Evolutionary conservation across 1,140 invertebrate species (phyloP).

Genomic region (Scaptomyza hsui): DNA sequence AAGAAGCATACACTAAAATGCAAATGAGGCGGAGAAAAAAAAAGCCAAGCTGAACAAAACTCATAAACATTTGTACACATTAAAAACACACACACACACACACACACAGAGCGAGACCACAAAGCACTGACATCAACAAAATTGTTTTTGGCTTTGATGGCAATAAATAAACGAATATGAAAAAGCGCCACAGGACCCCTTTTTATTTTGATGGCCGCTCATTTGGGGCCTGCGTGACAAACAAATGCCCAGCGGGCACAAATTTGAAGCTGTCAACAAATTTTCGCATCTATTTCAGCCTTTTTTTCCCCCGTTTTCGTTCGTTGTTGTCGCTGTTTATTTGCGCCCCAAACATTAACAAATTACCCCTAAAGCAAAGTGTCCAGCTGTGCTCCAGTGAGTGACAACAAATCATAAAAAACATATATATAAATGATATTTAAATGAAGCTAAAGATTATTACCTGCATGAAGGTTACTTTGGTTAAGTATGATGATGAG

Average conservation of each 20-base stretch:
- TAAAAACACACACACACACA: constrained; percentile 16
- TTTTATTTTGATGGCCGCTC: constrained; percentile 39
- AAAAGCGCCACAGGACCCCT: constrained; percentile 60
- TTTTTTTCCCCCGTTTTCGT: constrained; percentile 13
- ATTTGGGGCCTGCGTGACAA: constrained; percentile 46
- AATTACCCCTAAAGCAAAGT: constrained; percentile 33
- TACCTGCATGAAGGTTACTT: background rate
- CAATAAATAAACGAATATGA: constrained; percentile 75
- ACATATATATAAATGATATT: background rate
- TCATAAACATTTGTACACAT: constrained; percentile 56
- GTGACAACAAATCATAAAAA: constrained; percentile 9
- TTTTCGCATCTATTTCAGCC: constrained; percentile 57
- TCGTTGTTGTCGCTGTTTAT: too few species aligned
- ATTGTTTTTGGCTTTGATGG: constrained; percentile 36
- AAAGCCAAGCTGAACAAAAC: constrained; percentile 19
- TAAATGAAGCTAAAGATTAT: background rate
- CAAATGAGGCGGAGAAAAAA: constrained; percentile 67
- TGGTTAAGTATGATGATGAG: too few species aligned
- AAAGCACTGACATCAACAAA: constrained; percentile 10
- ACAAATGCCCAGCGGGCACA: constrained; percentile 48
- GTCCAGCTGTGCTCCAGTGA: constrained; percentile 28
- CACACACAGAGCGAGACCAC: constrained; percentile 29
- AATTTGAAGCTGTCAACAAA: constrained; percentile 73
- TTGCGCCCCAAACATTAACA: constrained; percentile 38
- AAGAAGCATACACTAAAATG: constrained; percentile 33